Percentiles rank a stretch among this genome's conserved stretches.
Conservation (phyloP, 2,888 invertebrate genomes). For the Stenotaenia linearis region DNA sequence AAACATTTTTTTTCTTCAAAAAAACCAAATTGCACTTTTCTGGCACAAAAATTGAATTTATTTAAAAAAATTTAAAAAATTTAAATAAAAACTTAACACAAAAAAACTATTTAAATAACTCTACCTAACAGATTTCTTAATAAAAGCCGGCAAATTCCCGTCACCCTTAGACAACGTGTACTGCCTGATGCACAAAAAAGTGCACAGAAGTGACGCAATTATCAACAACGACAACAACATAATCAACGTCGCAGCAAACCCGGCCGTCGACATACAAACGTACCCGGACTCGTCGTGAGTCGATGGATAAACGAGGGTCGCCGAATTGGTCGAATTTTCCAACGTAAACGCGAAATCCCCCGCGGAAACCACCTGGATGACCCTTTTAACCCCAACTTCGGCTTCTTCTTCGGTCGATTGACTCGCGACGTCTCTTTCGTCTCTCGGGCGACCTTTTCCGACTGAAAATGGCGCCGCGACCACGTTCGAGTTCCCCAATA, state of each 20-base stretch:
- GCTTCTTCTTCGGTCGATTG: constrained; percentile 32
- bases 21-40: not conserved
- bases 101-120: not conserved
- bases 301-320: constrained; percentile 60
- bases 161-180: constrained; percentile 37
- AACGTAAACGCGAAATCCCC: constrained; percentile 80
- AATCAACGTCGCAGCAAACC: constrained; percentile 79
- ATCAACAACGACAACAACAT: constrained; percentile 74
- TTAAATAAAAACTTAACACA: not conserved
- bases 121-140: not conserved
- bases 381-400: constrained; percentile 40
- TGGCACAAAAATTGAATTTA: not conserved
- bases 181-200: constrained; percentile 74
- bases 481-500: constrained; percentile 26
- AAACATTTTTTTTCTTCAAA: not conserved
- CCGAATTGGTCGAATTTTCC: constrained; percentile 54
- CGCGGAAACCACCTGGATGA: constrained; percentile 68
- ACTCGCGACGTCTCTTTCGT: constrained; percentile 40
- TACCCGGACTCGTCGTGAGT: constrained; percentile 57
- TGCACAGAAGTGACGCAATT: constrained; percentile 77
- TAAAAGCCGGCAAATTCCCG: not conserved
- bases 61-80: too few species aligned
- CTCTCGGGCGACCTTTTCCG: constrained; percentile 50
- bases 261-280: constrained; percentile 92
- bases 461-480: constrained; percentile 9